These are phyloP conservation scores for Ophiothrix spiculata DNA, from an alignment of 35 echinoderm and acorn worm genomes.

Conservation along the genomic window DNA sequence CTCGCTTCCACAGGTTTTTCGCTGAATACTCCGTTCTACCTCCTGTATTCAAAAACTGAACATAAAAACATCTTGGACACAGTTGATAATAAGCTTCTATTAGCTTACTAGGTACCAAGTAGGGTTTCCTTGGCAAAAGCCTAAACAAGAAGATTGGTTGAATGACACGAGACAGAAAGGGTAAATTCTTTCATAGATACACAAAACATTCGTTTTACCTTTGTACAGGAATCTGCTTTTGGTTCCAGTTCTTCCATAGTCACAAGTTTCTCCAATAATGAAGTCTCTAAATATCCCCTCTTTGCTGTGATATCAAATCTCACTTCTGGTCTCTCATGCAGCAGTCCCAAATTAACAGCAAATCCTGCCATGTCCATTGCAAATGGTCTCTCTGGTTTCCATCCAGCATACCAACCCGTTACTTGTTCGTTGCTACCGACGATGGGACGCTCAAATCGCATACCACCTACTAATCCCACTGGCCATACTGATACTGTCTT, in stretches of 20 bases:
- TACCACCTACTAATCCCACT: conserved; percentile 83
- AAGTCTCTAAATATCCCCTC: conserved; percentile 84
- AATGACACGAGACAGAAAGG: no score
- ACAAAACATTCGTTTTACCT: conserved; percentile 59
- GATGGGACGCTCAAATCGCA: conserved; percentile 88
- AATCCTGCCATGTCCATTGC: conserved; percentile 99
- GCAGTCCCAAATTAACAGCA: conserved; percentile 70
- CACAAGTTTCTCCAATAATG: conserved; percentile 54
- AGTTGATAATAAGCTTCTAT: no score
- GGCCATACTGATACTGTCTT: conserved; percentile 91
- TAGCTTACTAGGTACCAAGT: no score
- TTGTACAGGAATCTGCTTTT: conserved; percentile 80
- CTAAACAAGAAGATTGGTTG: no score
- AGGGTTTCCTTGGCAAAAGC: no score
- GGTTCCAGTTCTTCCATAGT: conserved; percentile 85
- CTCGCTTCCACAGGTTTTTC: no score
- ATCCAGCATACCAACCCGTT: conserved; percentile 70
- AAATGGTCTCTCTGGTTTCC: conserved; percentile 84
- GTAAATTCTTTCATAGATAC: no score
- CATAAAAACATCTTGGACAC: no score
- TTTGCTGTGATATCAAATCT: conserved; percentile 73
- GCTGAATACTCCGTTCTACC: no score
- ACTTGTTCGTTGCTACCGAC: conserved; percentile 53
- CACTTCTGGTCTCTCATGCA: conserved; percentile 43
- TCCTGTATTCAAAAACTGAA: no score